These are phyloP conservation scores for Aldabrachelys gigantea DNA, from an alignment of 2,113 vertebrate species.

Conservation along the genomic window DNA sequence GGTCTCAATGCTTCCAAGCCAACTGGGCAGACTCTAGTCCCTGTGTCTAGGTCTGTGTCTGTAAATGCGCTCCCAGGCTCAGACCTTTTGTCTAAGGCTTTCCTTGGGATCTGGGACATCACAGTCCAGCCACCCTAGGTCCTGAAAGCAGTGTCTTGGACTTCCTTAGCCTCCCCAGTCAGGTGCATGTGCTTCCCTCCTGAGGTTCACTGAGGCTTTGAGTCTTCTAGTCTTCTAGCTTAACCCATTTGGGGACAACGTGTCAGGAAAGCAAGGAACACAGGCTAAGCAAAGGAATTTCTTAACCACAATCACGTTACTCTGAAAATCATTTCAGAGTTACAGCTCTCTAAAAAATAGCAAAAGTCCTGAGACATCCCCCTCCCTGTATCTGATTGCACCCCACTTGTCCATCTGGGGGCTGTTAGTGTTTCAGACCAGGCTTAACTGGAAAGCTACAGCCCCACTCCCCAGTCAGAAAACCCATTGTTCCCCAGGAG, in stretches of 20 bases:
- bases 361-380: not conserved
- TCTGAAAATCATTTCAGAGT: not conserved
- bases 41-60: not conserved
- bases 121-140: not conserved
- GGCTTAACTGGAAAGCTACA: not conserved
- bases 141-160: not conserved
- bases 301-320: not conserved
- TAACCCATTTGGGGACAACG: not conserved
- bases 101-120: not conserved
- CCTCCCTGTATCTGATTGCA: not conserved
- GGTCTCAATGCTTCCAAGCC: not conserved
- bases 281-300: not conserved
- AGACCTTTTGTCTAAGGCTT: not conserved
- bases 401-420: not conserved
- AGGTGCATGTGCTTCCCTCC: not conserved
- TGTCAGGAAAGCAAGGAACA: not conserved
- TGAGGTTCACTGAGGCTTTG: not conserved
- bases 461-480: not conserved
- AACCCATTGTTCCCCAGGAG: not conserved
- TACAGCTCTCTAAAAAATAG: not conserved
- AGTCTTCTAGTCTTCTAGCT: not conserved
- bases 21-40: not conserved
- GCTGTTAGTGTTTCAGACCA: not conserved
- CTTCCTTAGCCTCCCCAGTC: not conserved
- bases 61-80: not conserved